These are phyloP conservation scores for Bungarus multicinctus DNA, from an alignment of 2,113 vertebrate species.

Conservation along the genomic window DNA sequence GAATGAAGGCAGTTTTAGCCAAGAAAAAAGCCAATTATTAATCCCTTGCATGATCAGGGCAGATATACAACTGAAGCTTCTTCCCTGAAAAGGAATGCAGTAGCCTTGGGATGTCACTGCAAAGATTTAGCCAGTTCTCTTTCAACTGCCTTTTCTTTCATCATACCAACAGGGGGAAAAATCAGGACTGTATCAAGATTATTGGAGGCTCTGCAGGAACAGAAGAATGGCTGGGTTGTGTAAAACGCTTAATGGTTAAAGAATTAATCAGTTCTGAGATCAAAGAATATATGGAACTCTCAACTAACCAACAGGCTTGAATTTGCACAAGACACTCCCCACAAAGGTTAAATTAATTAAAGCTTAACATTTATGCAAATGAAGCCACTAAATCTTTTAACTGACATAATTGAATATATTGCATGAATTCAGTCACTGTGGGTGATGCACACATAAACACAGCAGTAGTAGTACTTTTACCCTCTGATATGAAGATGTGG, in stretches of 20 bases:
- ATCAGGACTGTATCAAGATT: neutral
- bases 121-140: neutral
- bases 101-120: fast-evolving
- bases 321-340: neutral
- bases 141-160: neutral
- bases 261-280: neutral
- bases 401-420: neutral
- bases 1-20: neutral
- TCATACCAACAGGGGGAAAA: too few relatives aligned
- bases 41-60: neutral
- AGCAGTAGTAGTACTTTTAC: neutral
- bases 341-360: neutral
- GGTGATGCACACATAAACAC: neutral
- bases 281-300: neutral
- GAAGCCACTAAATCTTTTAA: neutral
- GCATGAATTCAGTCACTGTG: neutral
- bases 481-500: neutral
- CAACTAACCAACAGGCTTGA: neutral
- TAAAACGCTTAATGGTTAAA: neutral
- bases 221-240: neutral
- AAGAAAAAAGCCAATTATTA: neutral
- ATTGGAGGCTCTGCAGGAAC: neutral
- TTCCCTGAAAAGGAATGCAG: neutral
- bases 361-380: neutral
- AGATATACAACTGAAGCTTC: neutral